Evolutionary conservation across 2,888 invertebrate genomes (phyloP), one percentile per base, ranked within the genome.

Genomic region (Odontomyia ornata): DNA sequence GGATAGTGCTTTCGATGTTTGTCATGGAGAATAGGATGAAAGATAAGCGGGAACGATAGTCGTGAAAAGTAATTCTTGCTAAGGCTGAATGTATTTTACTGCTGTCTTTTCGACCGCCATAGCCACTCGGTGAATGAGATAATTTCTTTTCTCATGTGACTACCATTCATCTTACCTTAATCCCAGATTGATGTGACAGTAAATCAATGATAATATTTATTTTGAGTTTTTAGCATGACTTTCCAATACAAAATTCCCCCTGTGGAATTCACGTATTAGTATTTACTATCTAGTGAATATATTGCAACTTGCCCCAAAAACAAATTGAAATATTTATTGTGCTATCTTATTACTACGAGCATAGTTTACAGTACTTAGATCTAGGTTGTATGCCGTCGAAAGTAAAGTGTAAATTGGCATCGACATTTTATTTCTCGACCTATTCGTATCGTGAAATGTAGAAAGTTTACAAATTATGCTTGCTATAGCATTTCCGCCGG

Each of bases 241-340:
- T 60, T 7, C 3, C 60, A 23, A 60, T 60, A 23, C 23, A 11
- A n/a, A n/a, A n/a, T 23, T 0, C 25, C 21, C 69, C 47, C 21
- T 7, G 69, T 69, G 43, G 25, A 69, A 47, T 65, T 36, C 43
- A 36, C 21, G 21, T 7, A 25, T 7, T 64, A 64, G 30, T 65
- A 65, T n/a, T n/a, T 60, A 30, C n/a, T n/a, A n/a, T n/a, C n/a
- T 65, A 65, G 65, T 69, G 25, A 69, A 69, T 47, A 69, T 69
- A 69, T 69, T 47, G 69, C 15, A 52, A 4, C 15, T 18, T 4
- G 18, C 52, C 52, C 52, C n/a, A 4, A 7, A 43, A 52, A 52
- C 52, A 18, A 52, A 15, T 36, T 36, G 3, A 36, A 36, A 36
- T 13, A 52, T 13, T 52, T 52, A 18, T 60, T 23, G n/a, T n/a